phyloP scores from a whole-genome alignment of 2,797 vertebrate genomes.

The Molossus molossus region DNA sequence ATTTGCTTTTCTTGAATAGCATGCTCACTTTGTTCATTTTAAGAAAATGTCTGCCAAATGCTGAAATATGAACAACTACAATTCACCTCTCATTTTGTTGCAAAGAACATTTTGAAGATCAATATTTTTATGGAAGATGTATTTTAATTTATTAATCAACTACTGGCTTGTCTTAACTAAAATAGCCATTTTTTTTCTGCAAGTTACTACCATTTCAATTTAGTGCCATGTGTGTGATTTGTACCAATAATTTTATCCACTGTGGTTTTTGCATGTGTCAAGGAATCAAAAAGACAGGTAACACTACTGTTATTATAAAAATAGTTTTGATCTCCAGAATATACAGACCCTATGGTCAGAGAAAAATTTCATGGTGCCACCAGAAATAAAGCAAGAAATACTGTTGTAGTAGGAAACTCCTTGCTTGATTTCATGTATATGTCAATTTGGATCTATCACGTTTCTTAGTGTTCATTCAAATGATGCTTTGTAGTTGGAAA shows the following conservation, averaged over 20 bases:
- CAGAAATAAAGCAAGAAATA: neutral
- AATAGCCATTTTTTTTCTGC: slow-evolving; percentile 18
- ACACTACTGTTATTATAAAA: neutral
- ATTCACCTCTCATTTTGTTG: neutral
- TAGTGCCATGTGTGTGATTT: neutral
- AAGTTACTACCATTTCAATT: neutral
- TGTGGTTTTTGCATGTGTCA: slow-evolving; percentile 8
- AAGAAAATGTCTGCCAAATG: neutral
- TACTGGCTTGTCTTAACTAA: neutral
- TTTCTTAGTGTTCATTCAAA: neutral
- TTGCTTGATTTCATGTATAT: neutral
- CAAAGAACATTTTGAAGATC: neutral
- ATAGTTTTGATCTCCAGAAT: neutral
- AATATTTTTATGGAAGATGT: neutral
- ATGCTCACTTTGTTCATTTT: neutral
- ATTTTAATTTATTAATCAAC: slow-evolving; percentile 5
- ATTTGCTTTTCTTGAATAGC: neutral
- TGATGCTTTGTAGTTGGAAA: neutral
- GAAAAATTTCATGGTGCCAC: neutral
- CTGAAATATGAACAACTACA: neutral
- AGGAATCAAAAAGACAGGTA: neutral
- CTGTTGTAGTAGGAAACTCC: neutral
- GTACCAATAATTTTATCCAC: neutral
- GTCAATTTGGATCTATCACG: neutral
- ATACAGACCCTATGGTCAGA: neutral